Percentiles rank a stretch among this genome's conserved stretches.
phyloP scores from a whole-genome alignment of 1,140 invertebrate species.

The Cotesia vestalis region DNA sequence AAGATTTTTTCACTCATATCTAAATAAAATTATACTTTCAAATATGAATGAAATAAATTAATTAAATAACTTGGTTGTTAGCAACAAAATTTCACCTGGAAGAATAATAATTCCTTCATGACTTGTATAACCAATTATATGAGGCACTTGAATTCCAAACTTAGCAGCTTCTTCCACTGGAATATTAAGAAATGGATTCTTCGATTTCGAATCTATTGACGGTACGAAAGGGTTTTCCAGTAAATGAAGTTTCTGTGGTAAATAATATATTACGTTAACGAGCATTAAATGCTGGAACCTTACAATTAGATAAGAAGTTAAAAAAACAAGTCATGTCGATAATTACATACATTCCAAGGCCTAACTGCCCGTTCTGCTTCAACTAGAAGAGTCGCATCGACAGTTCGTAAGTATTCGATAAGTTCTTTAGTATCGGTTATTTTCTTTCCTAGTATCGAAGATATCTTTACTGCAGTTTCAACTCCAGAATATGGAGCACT shows the following conservation, averaged over 20 bases:
- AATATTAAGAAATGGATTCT: constrained; percentile 59
- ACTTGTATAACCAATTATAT: constrained; percentile 70
- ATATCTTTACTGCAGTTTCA: constrained; percentile 58
- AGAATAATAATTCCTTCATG: constrained; percentile 68
- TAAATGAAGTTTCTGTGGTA: constrained; percentile 40
- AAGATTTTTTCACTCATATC: background rate
- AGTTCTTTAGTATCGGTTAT: constrained; percentile 59
- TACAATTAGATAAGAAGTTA: too few relatives aligned
- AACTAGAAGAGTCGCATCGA: constrained; percentile 45
- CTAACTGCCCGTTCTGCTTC: background rate
- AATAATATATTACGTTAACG: background rate
- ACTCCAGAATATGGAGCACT: constrained; percentile 40
- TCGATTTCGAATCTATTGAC: constrained; percentile 48
- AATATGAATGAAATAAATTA: background rate
- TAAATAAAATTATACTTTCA: background rate
- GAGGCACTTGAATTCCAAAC: constrained; percentile 67
- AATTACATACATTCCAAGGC: constrained; percentile 12
- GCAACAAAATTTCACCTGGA: constrained; percentile 39
- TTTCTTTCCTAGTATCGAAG: constrained; percentile 58
- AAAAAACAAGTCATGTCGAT: background rate
- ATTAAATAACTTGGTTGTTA: too few relatives aligned
- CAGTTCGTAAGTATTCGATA: constrained; percentile 60
- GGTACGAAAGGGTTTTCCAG: constrained; percentile 46
- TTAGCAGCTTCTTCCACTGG: constrained; percentile 52
- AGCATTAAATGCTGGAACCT: too few relatives aligned